Base-by-base conservation (phyloP, 2,888 invertebrate genomes). In the Aproaerema taeniolella region DNA sequence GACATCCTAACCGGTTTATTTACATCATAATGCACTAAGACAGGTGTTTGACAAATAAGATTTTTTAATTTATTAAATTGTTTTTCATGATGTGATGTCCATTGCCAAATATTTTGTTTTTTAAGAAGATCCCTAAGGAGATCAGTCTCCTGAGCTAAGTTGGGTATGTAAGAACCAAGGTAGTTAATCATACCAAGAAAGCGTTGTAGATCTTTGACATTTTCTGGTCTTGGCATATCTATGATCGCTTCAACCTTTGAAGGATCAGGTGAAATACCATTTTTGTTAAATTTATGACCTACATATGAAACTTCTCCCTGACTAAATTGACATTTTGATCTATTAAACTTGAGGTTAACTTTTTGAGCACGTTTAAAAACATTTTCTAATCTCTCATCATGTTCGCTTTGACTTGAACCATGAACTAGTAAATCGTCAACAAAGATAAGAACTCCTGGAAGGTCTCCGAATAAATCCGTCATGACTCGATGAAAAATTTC, bases 121-220 rank as follows among this genome's bases (percentile, higher is more conserved):
- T n/a, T n/a, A n/a, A n/a, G n/a, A n/a, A n/a, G n/a, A n/a, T n/a
- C 57, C 35, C 39, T 58, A 55, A 40, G 56, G 53, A 6, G 58
- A 34, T 5, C 63, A 39, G 7, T 41, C 25, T 35, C 46, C 34
- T 1, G 47, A n/a, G 47, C 38, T 9, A 46, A 14, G 25, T 50
- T 34, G 44, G 29, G 24, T 10, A 50, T 50, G 16, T 38, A 47
- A n/a, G 39, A 31, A 15, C 44, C 36, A 30, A 48, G n/a, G 17
- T 42, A 48, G 34, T 45, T 48, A 6, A 48, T 14, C 36, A 44
- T 39, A 1, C 44, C 45, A 10, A 48, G n/a, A 16, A 48, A 46
- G 12, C 45, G 10, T 39, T 48, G 43, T 10, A 46, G 24, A 14
- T 41, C 41, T 13, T 46, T 46, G 2, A 42, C 20, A 39, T 40